phyloP scores from a whole-genome alignment of 2,113 vertebrate species.

The Mustelus asterias region DNA sequence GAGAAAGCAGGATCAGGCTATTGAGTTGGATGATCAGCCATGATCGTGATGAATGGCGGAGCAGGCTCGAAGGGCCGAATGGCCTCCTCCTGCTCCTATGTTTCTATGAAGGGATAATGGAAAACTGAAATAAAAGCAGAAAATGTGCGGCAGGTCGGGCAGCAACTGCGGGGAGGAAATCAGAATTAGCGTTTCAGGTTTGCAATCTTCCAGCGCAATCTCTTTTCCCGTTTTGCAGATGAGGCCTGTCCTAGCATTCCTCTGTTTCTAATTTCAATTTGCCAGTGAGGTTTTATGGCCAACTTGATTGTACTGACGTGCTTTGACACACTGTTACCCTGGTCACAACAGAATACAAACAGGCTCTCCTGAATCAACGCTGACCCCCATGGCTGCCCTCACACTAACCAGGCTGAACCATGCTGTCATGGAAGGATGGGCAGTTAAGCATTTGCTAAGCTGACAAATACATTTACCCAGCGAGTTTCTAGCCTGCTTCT shows the following conservation, averaged over 20 bases:
- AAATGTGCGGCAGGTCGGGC: neutral
- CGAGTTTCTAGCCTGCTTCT: neutral
- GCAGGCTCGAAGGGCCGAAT: no score
- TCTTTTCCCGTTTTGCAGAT: no score
- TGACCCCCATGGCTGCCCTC: neutral
- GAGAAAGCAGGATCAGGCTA: no score
- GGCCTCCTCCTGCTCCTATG: no score
- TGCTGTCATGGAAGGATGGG: neutral
- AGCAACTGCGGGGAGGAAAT: neutral
- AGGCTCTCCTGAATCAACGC: neutral
- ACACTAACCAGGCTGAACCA: no score
- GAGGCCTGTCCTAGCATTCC: no score
- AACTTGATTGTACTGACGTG: neutral
- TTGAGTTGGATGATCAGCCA: no score
- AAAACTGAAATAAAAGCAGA: neutral
- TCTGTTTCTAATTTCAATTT: neutral
- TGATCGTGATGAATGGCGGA: no score
- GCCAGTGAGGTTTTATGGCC: neutral
- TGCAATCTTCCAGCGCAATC: neutral
- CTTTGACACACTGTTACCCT: no score
- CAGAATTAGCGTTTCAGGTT: neutral
- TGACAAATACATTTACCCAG: no score
- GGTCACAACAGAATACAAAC: neutral
- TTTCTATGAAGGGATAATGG: no score
- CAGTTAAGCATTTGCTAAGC: neutral